Evolutionary conservation across 2,888 invertebrate species (phyloP), one percentile per base, ranked within the genome.

Genomic region (Rapana venosa): DNA sequence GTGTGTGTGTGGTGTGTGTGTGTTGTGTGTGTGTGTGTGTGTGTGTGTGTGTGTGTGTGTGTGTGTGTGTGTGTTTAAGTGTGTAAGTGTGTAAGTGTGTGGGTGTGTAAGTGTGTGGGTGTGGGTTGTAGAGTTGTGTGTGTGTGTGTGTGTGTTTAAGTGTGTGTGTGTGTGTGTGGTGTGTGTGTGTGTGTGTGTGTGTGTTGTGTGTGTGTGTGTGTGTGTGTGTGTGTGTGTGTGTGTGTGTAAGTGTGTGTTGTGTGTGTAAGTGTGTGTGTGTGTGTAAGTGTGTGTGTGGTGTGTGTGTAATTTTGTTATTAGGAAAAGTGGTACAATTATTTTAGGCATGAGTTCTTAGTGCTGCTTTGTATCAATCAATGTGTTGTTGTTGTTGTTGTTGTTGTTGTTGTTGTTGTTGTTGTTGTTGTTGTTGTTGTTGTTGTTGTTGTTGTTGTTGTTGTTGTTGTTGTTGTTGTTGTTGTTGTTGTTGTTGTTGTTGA

Each of bases 141-240:
- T 66, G 66, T 66, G 66, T 66, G 4, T 66, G 66, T 66, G 66
- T 66, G 66, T 66, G 17, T 66, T 26, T 17, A 13, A 6, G 66
- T 66, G 66, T 26, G 66, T 66, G 4, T 66, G 17, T 66, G 20
- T 17, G 66, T 66, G 66, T 66, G 66, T 66, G 66, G 66, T 66
- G 66, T 66, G 66, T 66, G 66, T 66, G 66, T 66, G 66, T 66
- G 66, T 66, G 66, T 66, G 66, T 66, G 66, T 66, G 66, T 66
- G 66, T 66, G 26, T 66, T 66, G 66, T 66, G 13, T 66, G 4
- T 66, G 66, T 66, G 26, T 26, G 66, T 13, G 66, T 66, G 66
- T 13, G 66, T 66, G 66, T 13, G 66, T 66, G 66, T 13, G 66
- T 66, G 66, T 13, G 66, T 66, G 66, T 13, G 66, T 26, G 26